Evolutionary conservation across 2,797 vertebrate species (phyloP).

Genomic region (Tauraco hartlaubi): DNA sequence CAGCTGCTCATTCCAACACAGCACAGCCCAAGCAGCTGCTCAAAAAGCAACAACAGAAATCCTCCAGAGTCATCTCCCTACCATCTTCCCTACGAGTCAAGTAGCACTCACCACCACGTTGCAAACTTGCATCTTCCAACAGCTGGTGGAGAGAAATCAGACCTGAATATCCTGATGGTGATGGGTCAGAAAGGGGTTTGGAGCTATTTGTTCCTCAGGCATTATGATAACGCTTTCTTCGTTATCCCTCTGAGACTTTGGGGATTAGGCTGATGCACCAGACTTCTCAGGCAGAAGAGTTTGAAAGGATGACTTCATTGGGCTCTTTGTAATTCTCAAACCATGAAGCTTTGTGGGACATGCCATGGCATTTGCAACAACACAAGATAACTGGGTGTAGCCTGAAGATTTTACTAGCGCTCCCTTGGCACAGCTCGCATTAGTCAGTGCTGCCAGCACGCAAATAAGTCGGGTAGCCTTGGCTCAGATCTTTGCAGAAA

Average conservation of each 20-base stretch:
- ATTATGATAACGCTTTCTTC: background rate
- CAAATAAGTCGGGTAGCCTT: background rate
- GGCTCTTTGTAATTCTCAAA: background rate
- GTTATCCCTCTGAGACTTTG: background rate
- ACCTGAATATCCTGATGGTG: background rate
- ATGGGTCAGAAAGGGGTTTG: background rate
- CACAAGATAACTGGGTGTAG: background rate
- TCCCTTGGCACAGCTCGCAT: background rate
- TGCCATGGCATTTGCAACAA: background rate
- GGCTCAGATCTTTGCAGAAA: background rate
- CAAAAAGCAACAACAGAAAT: background rate
- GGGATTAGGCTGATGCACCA: background rate
- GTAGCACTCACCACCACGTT: background rate
- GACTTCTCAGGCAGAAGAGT: background rate
- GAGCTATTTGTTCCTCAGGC: background rate
- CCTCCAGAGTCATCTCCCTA: background rate
- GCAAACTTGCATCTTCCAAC: background rate
- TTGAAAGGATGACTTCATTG: background rate
- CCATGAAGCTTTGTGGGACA: background rate
- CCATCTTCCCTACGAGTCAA: background rate
- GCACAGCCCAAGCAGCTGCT: background rate
- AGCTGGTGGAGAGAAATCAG: background rate
- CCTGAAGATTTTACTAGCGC: background rate
- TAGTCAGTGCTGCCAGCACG: background rate
- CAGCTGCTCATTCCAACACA: background rate